These are phyloP conservation scores for Caenorhabditis remanei DNA, from an alignment of 1,140 invertebrate genomes.

Conservation along the genomic window DNA sequence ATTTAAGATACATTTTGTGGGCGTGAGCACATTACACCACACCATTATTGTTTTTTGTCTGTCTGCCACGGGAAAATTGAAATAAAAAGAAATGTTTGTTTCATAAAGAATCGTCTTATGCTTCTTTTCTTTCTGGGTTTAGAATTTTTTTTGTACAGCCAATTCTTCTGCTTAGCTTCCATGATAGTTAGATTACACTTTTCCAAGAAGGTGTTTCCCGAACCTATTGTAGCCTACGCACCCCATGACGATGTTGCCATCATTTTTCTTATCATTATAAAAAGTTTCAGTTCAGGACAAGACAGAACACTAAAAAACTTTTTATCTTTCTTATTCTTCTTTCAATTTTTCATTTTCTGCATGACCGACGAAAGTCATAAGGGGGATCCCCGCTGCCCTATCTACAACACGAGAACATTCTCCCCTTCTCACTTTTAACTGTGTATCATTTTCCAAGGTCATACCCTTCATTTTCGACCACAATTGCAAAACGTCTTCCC, in stretches of 20 bases:
- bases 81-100: too few species aligned
- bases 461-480: neutral
- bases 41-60: too few species aligned
- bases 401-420: neutral
- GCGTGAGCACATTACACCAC: too few species aligned
- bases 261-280: neutral
- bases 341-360: neutral
- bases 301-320: neutral
- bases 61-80: too few species aligned
- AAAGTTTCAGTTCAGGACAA: neutral
- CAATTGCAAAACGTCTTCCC: slow-evolving; percentile 19
- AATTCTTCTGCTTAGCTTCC: too few species aligned
- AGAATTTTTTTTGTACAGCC: too few species aligned
- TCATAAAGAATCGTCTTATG: too few species aligned
- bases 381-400: neutral
- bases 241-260: neutral
- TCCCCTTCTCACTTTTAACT: neutral
- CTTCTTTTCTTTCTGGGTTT: neutral
- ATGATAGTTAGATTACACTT: too few species aligned
- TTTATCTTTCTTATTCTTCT: too few species aligned
- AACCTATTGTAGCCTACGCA: slow-evolving; percentile 12
- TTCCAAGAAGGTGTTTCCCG: neutral
- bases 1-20: too few species aligned
- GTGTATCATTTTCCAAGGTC: neutral
- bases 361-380: neutral